Percentiles rank a stretch among this genome's conserved stretches.
These are phyloP conservation scores for Sebastes oblongus DNA, from an alignment of 2,797 vertebrate genomes.

Conservation along the genomic window DNA sequence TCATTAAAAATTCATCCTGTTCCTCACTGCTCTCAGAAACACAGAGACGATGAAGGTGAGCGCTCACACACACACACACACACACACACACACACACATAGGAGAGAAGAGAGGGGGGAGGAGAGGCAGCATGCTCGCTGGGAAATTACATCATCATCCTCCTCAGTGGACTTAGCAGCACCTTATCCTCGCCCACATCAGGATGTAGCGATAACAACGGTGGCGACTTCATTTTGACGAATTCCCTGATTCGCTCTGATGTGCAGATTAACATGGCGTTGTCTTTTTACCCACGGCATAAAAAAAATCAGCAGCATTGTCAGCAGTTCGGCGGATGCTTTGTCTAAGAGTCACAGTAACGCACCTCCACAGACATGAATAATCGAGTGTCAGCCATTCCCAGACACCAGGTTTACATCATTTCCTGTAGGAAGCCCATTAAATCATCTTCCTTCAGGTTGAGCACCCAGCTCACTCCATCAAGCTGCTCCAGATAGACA, in stretches of 20 bases:
- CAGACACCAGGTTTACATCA: constrained; percentile 66
- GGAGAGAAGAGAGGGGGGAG: constrained; percentile 27
- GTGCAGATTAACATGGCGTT: constrained; percentile 41
- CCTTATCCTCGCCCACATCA: constrained; percentile 65
- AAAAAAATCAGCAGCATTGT: constrained; percentile 50
- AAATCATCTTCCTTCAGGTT: constrained; percentile 64
- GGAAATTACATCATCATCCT: constrained; percentile 71
- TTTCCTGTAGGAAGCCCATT: constrained; percentile 60
- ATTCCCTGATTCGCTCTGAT: constrained; percentile 60
- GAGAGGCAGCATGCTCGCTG: constrained; percentile 38
- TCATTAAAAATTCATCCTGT: constrained; percentile 78
- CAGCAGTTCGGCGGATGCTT: constrained; percentile 57
- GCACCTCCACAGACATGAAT: constrained; percentile 50
- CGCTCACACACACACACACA: constrained; percentile 24
- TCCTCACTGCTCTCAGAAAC: constrained; percentile 62
- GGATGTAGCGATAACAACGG: constrained; percentile 49
- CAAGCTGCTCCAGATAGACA: constrained; percentile 25
- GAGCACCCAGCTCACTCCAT: constrained; percentile 40
- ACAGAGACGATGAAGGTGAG: constrained; percentile 60
- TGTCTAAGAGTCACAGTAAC: constrained; percentile 52
- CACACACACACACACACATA: constrained; percentile 23
- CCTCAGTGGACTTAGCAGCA: constrained; percentile 59
- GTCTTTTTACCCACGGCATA: constrained; percentile 22
- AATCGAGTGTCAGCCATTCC: constrained; percentile 65
- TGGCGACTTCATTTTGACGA: constrained; percentile 53